Conservation (phyloP, 2,113 vertebrate species). For the Cathartes aura region DNA sequence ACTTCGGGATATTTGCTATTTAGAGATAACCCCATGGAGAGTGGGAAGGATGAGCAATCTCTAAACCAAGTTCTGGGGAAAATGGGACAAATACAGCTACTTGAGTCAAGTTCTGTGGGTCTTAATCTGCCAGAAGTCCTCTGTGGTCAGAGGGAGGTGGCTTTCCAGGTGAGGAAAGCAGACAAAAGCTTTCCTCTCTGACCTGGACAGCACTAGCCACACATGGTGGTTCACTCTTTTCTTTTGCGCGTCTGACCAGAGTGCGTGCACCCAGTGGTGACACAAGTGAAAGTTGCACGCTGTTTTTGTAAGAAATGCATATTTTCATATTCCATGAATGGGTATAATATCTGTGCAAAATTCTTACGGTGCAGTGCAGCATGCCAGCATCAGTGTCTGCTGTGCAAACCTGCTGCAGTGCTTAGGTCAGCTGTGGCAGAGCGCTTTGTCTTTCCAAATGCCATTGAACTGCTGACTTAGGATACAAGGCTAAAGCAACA, state of each 20-base stretch:
- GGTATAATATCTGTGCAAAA: neutral
- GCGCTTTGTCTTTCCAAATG: neutral
- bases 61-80: neutral
- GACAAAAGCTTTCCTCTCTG: neutral
- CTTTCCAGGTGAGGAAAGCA: neutral
- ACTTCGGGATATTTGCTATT: neutral
- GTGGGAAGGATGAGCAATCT: neutral
- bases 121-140: neutral
- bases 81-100: neutral
- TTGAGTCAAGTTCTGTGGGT: too few species aligned
- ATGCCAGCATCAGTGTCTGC: neutral
- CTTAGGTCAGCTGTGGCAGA: neutral
- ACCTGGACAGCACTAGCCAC: neutral
- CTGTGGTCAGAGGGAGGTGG: neutral
- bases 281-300: neutral
- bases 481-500: neutral
- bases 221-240: neutral
- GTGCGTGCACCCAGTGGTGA: rapidly evolving
- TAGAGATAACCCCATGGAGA: neutral
- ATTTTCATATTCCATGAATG: neutral
- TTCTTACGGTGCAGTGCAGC: neutral
- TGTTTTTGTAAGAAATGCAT: neutral
- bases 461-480: neutral
- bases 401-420: neutral
- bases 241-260: neutral